A percentile compares a stretch with the other conserved stretches of the same genome.
These are phyloP conservation scores for Ectobius pallidus DNA, from an alignment of 2,888 invertebrate genomes.

Conservation along the genomic window DNA sequence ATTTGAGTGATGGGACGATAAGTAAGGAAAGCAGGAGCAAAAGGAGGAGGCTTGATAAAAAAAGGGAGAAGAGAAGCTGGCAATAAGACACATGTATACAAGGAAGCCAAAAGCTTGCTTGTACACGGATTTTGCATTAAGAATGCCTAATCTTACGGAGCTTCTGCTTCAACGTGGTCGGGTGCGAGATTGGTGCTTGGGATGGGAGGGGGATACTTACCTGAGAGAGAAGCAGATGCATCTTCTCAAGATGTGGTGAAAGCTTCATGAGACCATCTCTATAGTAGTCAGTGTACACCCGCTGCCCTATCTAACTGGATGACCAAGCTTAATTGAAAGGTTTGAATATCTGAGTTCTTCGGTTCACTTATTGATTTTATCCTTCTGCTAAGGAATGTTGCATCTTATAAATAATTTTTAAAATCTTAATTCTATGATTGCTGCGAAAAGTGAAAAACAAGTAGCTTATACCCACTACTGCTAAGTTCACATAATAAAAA, in stretches of 20 bases:
- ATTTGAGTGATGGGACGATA: slow-evolving; percentile 41
- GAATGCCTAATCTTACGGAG: slow-evolving; percentile 41
- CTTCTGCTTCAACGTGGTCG: slow-evolving; percentile 5
- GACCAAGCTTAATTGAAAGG: background rate
- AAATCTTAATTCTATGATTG: too few relatives aligned
- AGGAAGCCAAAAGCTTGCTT: slow-evolving; percentile 16
- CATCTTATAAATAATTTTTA: too few relatives aligned
- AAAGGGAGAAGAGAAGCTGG: slow-evolving; percentile 6
- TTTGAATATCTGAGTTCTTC: background rate
- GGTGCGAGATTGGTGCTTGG: background rate
- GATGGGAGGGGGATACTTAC: slow-evolving; percentile 11
- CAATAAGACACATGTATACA: slow-evolving; percentile 25
- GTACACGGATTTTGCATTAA: slow-evolving; percentile 43
- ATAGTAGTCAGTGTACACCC: slow-evolving; percentile 9
- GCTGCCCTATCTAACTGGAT: slow-evolving; percentile 10
- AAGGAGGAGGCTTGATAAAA: slow-evolving; percentile 6
- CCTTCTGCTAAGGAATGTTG: background rate
- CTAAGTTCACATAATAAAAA: too few relatives aligned
- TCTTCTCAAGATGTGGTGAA: slow-evolving; percentile 36
- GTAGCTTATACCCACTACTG: too few relatives aligned
- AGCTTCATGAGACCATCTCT: slow-evolving; percentile 32
- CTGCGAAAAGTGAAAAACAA: too few relatives aligned
- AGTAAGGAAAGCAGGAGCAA: slow-evolving; percentile 33
- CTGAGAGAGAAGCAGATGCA: slow-evolving; percentile 24
- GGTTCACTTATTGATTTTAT: background rate